Percentiles rank a stretch among this genome's conserved stretches.
Conservation (phyloP, 2,113 vertebrate species). For the Dipodomys stephensi region DNA sequence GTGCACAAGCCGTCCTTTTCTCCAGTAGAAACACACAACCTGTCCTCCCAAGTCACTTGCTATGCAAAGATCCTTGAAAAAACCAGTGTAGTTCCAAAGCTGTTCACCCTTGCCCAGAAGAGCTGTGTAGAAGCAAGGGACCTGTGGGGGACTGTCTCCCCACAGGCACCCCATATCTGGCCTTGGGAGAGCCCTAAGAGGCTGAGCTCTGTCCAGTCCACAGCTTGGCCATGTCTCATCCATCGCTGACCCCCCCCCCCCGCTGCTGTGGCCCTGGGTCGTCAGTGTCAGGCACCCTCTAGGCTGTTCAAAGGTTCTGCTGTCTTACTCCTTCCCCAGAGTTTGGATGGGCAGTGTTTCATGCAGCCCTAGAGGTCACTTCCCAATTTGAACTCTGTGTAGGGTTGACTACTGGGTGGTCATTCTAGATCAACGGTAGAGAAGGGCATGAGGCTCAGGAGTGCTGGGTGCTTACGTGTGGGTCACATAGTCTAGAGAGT, state of each 20-base stretch:
- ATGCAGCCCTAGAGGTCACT: no score
- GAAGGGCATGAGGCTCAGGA: not conserved
- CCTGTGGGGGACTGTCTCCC: no score
- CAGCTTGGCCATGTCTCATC: not conserved
- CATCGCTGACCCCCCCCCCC: not conserved
- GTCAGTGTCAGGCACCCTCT: not conserved
- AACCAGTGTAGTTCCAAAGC: not conserved
- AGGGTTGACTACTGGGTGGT: no score
- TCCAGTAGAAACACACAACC: no score
- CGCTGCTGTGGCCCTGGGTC: not conserved
- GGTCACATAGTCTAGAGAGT: not conserved
- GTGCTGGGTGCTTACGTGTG: not conserved
- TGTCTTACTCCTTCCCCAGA: not conserved
- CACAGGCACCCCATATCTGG: rapidly evolving
- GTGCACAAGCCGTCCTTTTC: not conserved
- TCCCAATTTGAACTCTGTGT: no score
- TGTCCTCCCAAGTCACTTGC: not conserved
- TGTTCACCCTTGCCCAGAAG: not conserved
- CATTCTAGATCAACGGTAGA: not conserved
- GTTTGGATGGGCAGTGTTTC: not conserved
- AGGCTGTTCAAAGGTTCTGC: not conserved
- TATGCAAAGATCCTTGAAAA: not conserved
- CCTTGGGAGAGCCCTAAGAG: not conserved
- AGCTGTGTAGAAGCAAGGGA: rapidly evolving
- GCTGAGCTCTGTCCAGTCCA: not conserved